phyloP scores from a whole-genome alignment of 2,113 vertebrate species.

The Seriola dumerili region DNA sequence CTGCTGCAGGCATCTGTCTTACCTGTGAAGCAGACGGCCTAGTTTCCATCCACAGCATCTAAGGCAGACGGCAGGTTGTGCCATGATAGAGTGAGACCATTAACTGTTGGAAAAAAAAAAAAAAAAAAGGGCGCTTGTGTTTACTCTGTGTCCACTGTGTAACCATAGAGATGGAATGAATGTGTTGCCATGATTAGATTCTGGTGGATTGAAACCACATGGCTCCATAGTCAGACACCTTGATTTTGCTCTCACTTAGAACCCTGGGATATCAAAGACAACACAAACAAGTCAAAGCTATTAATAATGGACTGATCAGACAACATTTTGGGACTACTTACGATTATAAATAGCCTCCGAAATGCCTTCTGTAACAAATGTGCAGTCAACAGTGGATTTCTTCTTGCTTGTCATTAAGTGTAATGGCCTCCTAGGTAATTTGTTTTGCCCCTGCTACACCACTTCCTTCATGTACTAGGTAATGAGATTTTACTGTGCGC shows the following conservation, averaged over 20 bases:
- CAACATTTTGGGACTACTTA: constrained; percentile 3
- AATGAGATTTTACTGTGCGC: constrained; percentile 63
- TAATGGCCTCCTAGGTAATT: constrained; percentile 46
- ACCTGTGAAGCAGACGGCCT: constrained; percentile 46
- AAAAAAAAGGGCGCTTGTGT: not conserved
- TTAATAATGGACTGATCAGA: constrained; percentile 22
- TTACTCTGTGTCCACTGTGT: constrained; percentile 40
- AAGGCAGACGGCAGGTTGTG: constrained; percentile 25
- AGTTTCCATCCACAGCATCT: constrained; percentile 39
- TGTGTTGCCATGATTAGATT: constrained; percentile 48
- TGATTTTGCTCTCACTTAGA: constrained; percentile 4
- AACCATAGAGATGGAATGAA: constrained; percentile 57
- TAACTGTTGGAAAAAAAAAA: constrained; percentile 21
- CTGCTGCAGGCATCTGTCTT: constrained; percentile 41
- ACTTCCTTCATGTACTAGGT: constrained; percentile 56
- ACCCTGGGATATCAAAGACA: constrained; percentile 19
- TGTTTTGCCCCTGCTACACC: constrained; percentile 25
- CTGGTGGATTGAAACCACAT: constrained; percentile 51
- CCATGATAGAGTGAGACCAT: constrained; percentile 20
- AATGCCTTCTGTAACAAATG: constrained; percentile 19
- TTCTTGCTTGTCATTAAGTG: constrained; percentile 39
- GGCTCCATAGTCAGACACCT: constrained; percentile 22
- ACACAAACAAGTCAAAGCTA: constrained; percentile 11
- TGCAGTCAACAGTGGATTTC: constrained; percentile 30
- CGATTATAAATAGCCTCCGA: constrained; percentile 27